A percentile compares a stretch with the other conserved stretches of the same genome.
phyloP scores from a whole-genome alignment of 2,113 vertebrate species.

The Meles meles region DNA sequence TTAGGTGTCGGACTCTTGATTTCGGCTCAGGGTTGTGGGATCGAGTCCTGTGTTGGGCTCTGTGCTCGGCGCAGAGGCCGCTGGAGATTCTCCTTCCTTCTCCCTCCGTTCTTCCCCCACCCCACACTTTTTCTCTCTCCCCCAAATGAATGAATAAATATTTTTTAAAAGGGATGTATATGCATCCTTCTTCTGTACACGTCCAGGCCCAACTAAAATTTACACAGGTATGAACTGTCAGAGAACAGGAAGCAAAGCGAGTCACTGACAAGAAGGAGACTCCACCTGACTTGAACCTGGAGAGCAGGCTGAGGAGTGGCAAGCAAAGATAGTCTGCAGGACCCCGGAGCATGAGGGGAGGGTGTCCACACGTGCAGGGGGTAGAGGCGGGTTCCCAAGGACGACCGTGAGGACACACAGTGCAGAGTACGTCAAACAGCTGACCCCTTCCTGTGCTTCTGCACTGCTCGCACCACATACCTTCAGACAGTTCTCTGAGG shows the following conservation, averaged over 20 bases:
- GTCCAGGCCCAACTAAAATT: background rate
- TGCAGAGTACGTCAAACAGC: background rate
- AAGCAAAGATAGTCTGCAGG: background rate
- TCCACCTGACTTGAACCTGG: background rate
- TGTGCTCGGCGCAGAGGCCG: background rate
- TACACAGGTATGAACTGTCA: background rate
- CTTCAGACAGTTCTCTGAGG: background rate
- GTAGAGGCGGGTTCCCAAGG: background rate
- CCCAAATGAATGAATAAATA: background rate
- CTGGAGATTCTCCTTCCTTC: background rate
- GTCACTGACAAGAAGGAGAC: background rate
- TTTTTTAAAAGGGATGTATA: background rate
- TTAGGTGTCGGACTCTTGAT: background rate
- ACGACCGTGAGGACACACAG: background rate
- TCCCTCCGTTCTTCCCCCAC: background rate
- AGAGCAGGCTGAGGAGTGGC: background rate
- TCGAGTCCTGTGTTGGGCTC: background rate
- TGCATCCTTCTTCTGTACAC: background rate
- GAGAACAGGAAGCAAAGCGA: background rate
- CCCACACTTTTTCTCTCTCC: background rate
- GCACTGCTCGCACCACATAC: background rate
- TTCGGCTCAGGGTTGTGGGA: background rate
- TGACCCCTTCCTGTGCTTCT: accelerated
- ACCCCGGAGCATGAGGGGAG: background rate
- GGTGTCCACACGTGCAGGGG: background rate